Evolutionary conservation across 2,888 invertebrate species (phyloP), one percentile per base, ranked within the genome.

Genomic region (Oligia latruncula): DNA sequence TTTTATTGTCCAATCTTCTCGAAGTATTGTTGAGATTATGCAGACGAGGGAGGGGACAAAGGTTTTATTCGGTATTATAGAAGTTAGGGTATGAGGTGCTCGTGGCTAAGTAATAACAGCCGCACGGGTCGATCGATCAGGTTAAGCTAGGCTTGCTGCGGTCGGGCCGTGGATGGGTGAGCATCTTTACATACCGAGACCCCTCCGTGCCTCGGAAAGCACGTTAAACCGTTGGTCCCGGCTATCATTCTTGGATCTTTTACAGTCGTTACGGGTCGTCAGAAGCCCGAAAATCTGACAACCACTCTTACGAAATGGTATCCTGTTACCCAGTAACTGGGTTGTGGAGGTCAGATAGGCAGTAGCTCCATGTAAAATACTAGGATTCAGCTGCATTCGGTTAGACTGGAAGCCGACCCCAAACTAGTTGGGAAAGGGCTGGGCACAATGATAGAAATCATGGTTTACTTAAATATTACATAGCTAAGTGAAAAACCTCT

Each of bases 1-100:
- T 88, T 88, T 88, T 88, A 88, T 84, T 83, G 81, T 84, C 79
- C 84, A 82, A 87, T 88, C 84, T 88, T 80, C 76, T 67, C 76
- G 23, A 62, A 79, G 64, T 76, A 80, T 71, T 76, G 67, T 85
- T 55, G 66, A 87, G 74, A 85, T 85, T 85, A 88, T 85, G 77
- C 86, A 77, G 66, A 85, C 46, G 35, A 75, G 55, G 23, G 52
- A 46, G 17, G 29, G 52, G 60, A 67, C 58, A 29, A 70, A 66
- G 43, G 23, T 87, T 87, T 74, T 78, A 87, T 87, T 66, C n/a
- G 11, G 46, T 55, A 70, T 70, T 15, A 60, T 70, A 60, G 64
- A 82, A 86, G 82, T 86, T 52, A 81, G 67, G 29, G 11, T 58
- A 23, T 23, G 11, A n/a, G 23, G 3, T 6, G 23, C 23, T 55